Base-by-base conservation (phyloP, 2,888 invertebrate species). In the Oscheius sp. region DNA sequence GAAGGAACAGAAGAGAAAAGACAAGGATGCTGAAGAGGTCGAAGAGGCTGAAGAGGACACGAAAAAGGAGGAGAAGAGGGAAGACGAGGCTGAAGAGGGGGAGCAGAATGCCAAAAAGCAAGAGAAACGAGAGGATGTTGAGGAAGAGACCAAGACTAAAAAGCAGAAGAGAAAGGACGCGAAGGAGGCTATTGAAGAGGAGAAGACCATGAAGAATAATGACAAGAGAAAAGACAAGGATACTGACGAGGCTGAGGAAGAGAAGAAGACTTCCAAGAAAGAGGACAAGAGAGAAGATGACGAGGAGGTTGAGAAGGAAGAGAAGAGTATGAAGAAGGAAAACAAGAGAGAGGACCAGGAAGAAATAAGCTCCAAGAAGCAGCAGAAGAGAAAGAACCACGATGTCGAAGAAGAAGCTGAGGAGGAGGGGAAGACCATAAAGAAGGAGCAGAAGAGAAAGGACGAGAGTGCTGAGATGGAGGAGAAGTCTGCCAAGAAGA, bases 221-320 rank as follows among this genome's bases (percentile, higher is more conserved):
- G 9, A 55, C 21, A 32, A 55, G 29, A 55, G 32, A 2, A 21
- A 55, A 21, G 32, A 21, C 9, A 2, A n/a, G 13, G 53, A n/a
- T 10, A 1, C 21, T 10, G n/a, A 42, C 3, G 7, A 3, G 7
- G 42, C 3, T 42, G 42, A 42, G 42, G 42, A 42, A 7, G 42
- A 42, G 7, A 7, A 42, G 42, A 42, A 29, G 11, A 55, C 53
- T 42, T 37, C 33, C 10, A 33, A 53, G 35, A 13, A 33, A 1
- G 35, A 32, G 7, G 35, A n/a, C 35, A 55, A 68, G 37, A 53
- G 10, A 1, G 68, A 68, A 9, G 55, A 55, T n/a, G 55, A 68
- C 21, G 21, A 21, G 21, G 42, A 42, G 42, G 42, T 42, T 42
- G 42, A 42, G 42, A 42, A 42, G 42, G 42, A 42, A 21, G 21